Evolutionary conservation across 2,113 vertebrate species (phyloP).

Genomic region (Sphaerodactylus townsendi): DNA sequence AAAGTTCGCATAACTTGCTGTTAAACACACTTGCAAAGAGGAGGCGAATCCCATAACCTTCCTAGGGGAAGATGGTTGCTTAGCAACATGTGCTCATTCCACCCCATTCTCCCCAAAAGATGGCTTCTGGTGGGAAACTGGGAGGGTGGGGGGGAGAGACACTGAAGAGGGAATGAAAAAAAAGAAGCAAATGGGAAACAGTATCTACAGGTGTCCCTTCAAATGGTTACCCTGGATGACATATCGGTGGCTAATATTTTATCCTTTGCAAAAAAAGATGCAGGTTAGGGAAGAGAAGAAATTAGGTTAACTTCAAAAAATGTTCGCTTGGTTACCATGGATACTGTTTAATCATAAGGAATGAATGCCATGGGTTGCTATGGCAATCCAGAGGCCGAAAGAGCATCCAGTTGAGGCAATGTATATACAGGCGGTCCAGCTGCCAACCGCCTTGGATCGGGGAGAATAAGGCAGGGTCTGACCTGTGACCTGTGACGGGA

Average conservation of each 20-base stretch:
- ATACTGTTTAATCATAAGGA: constrained; percentile 19
- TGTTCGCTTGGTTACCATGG: constrained; percentile 15
- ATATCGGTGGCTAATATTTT: constrained; percentile 50
- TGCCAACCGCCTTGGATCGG: too few relatives aligned
- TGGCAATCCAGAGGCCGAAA: constrained; percentile 7
- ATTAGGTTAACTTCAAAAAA: constrained; percentile 2
- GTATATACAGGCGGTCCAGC: neutral
- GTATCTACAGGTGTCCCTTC: neutral
- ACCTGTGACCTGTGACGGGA: neutral
- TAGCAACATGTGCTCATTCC: neutral
- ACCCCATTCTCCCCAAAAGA: neutral
- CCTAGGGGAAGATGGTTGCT: neutral
- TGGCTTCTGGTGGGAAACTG: too few relatives aligned
- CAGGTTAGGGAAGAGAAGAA: constrained; percentile 5
- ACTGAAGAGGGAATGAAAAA: neutral
- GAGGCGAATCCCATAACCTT: neutral
- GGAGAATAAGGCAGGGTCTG: neutral
- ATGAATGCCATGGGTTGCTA: neutral
- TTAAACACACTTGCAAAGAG: too few relatives aligned
- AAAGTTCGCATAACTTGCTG: too few relatives aligned
- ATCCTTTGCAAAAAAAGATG: constrained; percentile 45
- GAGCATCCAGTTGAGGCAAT: neutral
- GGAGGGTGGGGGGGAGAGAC: neutral
- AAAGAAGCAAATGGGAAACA: neutral
- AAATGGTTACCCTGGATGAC: constrained; percentile 8